Percentiles rank a stretch among this genome's conserved stretches.
Evolutionary conservation across 2,888 invertebrate species (phyloP).

Genomic region (Lithophane leautieri): DNA sequence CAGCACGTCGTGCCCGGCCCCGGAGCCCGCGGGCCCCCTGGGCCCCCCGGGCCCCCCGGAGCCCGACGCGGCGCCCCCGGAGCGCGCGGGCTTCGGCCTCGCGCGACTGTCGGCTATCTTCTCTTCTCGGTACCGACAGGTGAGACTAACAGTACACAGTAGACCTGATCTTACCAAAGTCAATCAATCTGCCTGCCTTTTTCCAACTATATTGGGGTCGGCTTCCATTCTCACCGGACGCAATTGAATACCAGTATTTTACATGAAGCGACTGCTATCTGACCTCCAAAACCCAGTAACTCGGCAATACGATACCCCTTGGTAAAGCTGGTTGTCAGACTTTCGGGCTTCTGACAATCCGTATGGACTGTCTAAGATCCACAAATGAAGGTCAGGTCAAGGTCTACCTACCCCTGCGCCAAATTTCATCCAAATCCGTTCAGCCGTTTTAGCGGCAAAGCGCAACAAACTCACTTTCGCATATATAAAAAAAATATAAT

Average conservation of each 20-base stretch:
- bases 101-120: constrained; percentile 84
- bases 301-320: background rate
- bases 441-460: no score
- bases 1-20: constrained; percentile 50
- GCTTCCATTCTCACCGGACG: background rate
- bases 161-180: background rate
- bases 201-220: background rate
- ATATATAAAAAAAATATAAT: no score
- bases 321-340: background rate
- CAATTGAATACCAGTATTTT: background rate
- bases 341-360: background rate
- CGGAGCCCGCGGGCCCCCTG: background rate
- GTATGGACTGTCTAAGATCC: background rate
- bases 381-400: no score
- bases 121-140: constrained; percentile 84
- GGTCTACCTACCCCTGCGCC: no score
- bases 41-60: constrained; percentile 19
- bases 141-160: constrained; percentile 48
- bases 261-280: no score
- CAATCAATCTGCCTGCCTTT: background rate
- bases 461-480: no score
- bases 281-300: background rate
- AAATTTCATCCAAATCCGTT: no score
- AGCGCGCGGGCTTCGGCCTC: constrained; percentile 73
- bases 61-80: constrained; percentile 3